Conservation (phyloP, 2,797 vertebrate genomes). For the Pipistrellus nathusii region DNA sequence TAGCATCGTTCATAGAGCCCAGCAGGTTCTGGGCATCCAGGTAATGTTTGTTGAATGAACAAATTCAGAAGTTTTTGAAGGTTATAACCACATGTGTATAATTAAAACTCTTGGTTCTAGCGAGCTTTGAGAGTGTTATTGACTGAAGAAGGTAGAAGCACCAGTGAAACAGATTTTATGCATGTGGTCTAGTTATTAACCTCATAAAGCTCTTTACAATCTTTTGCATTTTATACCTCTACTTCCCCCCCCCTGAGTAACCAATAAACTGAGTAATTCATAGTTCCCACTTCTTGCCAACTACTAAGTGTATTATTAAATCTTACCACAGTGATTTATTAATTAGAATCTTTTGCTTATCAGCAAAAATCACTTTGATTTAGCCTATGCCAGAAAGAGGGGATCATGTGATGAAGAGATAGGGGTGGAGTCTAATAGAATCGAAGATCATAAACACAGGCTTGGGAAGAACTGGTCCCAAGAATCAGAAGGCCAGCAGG, state of each 20-base stretch:
- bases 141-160: slow-evolving; percentile 37
- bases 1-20: not conserved
- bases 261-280: slow-evolving; percentile 62
- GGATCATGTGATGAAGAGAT: not conserved
- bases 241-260: slow-evolving; percentile 56
- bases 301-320: slow-evolving; percentile 52
- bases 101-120: slow-evolving; percentile 41
- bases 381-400: not conserved
- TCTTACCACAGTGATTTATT: slow-evolving; percentile 59
- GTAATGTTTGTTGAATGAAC: not conserved
- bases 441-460: not conserved
- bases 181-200: slow-evolving; percentile 49
- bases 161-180: slow-evolving; percentile 4
- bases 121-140: slow-evolving; percentile 16
- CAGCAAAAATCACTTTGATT: slow-evolving; percentile 58
- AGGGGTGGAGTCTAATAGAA: not conserved
- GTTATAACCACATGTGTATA: not conserved
- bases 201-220: slow-evolving; percentile 19
- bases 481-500: not conserved
- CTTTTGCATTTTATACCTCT: slow-evolving; percentile 55
- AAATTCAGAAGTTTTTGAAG: slow-evolving; percentile 13
- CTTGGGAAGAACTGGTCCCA: not conserved
- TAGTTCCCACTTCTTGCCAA: slow-evolving; percentile 50
- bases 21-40: not conserved
- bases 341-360: slow-evolving; percentile 46